Evolutionary conservation across 2,113 vertebrate genomes (phyloP).

Genomic region (Ptilorrhoa leucosticta): DNA sequence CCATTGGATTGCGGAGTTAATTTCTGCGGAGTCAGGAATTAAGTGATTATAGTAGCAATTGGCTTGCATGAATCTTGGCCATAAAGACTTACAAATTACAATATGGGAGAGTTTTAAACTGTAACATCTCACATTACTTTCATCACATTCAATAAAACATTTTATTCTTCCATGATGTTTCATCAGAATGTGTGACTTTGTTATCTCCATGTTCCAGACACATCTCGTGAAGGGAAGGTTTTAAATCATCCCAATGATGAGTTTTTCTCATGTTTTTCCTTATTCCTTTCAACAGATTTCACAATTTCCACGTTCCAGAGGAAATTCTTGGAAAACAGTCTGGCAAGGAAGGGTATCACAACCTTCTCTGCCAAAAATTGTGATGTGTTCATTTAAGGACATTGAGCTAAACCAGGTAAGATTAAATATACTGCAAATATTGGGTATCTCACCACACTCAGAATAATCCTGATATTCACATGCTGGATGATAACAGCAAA

Average conservation of each 20-base stretch:
- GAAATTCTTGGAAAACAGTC: neutral
- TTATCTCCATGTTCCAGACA: neutral
- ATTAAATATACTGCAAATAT: neutral
- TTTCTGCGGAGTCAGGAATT: neutral
- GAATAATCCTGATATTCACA: neutral
- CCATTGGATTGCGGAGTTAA: neutral
- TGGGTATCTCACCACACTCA: neutral
- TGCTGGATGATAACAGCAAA: neutral
- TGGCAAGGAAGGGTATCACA: neutral
- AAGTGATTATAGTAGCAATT: neutral
- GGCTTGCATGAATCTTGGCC: neutral
- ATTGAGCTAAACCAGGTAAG: neutral
- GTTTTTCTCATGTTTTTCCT: neutral
- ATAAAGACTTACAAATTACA: neutral
- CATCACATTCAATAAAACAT: neutral
- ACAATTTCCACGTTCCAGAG: neutral
- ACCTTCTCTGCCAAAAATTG: neutral
- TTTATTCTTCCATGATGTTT: neutral
- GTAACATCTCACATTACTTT: neutral
- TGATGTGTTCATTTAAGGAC: neutral
- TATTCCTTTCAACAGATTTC: neutral
- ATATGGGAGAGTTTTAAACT: neutral
- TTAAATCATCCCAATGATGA: neutral
- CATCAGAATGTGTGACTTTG: neutral
- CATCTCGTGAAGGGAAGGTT: neutral